Base-by-base conservation (phyloP, 2,113 vertebrate genomes). In the Dicrurus megarhynchus region DNA sequence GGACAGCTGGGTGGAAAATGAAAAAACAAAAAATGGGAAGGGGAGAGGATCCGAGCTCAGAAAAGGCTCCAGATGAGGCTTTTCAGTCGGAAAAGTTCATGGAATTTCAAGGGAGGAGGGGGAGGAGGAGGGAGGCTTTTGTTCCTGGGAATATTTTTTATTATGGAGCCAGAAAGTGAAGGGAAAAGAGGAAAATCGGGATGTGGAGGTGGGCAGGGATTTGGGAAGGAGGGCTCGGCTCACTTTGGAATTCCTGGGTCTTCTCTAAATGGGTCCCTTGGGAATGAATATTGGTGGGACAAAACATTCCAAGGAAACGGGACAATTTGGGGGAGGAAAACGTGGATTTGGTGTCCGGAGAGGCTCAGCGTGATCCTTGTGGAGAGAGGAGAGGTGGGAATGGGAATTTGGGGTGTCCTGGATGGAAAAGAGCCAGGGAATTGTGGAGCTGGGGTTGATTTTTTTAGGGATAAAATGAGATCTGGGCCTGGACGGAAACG, bases 1-100 rank as follows among this genome's bases (percentile, higher is more conserved):
- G 95, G 97, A 97, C 98, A 98, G 97, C 98, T 98, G 98, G 98
- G 97, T 93, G 90, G 92, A 76, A 96, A 97, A 97, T 97, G 93
- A 77, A 88, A 88, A 93, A 94, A 87, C 79, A 95, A 33, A 61
- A 93, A 89, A 11, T 1, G 33, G 32, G 53, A 28, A 44, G 3
- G 33, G 19, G 73, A 60, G 67, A 95, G 80, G 70, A 90, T 84
- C 92, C 61, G 67, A 94, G 87, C 59, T 32, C 94, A 94, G 93
- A 92, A 94, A 97, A 97, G 86, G 70, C 84, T 97, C 87, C 91
- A 95, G 96, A 97, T 93, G 70, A 87, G 84, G 73, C 89, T 92
- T 95, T 57, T 68, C 13, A 69, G 52, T 56, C 3, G 16, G 37
- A 28, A 37, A 87, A 84, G 89, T 94, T 96, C 53, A 9, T 44